Evolutionary conservation across 2,797 vertebrate genomes (phyloP).

Genomic region (Anniella stebbinsi): DNA sequence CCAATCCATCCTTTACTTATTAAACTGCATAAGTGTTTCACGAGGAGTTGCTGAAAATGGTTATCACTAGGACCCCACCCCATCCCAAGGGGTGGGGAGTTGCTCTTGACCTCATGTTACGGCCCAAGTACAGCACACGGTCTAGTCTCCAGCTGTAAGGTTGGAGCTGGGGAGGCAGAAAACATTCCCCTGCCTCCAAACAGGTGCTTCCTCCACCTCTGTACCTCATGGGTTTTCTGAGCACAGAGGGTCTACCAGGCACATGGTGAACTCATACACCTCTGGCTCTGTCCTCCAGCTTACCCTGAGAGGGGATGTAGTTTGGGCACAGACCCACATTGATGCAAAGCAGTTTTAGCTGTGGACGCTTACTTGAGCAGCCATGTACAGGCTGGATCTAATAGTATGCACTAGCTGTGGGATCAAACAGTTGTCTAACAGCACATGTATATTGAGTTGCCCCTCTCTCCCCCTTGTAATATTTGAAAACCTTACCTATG

Average conservation of each 20-base stretch:
- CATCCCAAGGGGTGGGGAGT: not conserved
- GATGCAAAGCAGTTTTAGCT: not conserved
- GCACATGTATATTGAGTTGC: too few relatives aligned
- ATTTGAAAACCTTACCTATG: not conserved
- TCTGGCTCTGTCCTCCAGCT: too few relatives aligned
- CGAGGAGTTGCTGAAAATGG: too few relatives aligned
- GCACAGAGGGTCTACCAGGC: too few relatives aligned
- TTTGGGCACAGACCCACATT: too few relatives aligned
- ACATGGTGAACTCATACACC: too few relatives aligned
- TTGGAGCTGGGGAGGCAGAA: not conserved
- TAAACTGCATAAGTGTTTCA: too few relatives aligned
- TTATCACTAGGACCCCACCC: too few relatives aligned
- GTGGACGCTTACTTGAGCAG: not conserved
- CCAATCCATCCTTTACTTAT: too few relatives aligned
- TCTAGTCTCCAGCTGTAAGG: not conserved
- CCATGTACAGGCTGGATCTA: not conserved
- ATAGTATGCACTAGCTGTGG: not conserved
- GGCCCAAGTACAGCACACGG: not conserved
- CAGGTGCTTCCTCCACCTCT: too few relatives aligned
- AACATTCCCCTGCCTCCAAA: not conserved
- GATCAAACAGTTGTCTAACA: too few relatives aligned
- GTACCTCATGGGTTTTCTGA: too few relatives aligned
- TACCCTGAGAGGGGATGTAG: not conserved
- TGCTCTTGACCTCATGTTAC: not conserved
- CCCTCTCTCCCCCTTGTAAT: not conserved